phyloP scores from a whole-genome alignment of 2,797 vertebrate species.

The Parauchenoglanis punctatus region DNA sequence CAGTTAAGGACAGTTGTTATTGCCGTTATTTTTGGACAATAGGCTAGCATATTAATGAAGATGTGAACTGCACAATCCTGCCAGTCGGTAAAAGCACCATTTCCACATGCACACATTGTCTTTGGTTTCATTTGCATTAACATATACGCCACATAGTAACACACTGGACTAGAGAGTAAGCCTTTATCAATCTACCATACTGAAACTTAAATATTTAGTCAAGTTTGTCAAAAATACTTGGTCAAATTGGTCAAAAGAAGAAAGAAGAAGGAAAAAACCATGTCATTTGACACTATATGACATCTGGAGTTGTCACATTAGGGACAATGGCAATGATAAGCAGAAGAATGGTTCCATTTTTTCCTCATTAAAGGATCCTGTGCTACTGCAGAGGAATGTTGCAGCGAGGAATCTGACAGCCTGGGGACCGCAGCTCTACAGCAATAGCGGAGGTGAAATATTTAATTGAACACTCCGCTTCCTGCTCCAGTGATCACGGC shows the following conservation, averaged over 20 bases:
- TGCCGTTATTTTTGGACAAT: neutral
- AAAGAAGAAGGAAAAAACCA: neutral
- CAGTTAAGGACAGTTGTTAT: neutral
- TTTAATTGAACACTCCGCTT: conserved; percentile 74
- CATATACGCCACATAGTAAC: neutral
- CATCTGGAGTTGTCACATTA: conserved; percentile 45
- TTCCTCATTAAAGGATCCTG: conserved; percentile 67
- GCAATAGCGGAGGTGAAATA: conserved; percentile 71
- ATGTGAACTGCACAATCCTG: neutral
- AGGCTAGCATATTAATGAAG: neutral
- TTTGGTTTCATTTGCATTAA: neutral
- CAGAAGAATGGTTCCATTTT: conserved; percentile 45
- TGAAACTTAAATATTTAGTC: neutral
- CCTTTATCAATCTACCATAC: neutral
- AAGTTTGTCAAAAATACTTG: conserved; percentile 12
- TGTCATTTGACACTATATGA: conserved; percentile 29
- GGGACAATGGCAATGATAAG: conserved; percentile 42
- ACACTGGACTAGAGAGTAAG: neutral
- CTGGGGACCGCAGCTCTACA: conserved; percentile 61
- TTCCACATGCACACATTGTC: neutral
- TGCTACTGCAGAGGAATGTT: conserved; percentile 59
- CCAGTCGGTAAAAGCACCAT: neutral
- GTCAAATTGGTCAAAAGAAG: neutral
- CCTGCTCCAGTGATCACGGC: conserved; percentile 73
- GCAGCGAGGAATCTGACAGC: conserved; percentile 60